Base-by-base conservation (phyloP, 2,113 vertebrate genomes). In the Alethe diademata region DNA sequence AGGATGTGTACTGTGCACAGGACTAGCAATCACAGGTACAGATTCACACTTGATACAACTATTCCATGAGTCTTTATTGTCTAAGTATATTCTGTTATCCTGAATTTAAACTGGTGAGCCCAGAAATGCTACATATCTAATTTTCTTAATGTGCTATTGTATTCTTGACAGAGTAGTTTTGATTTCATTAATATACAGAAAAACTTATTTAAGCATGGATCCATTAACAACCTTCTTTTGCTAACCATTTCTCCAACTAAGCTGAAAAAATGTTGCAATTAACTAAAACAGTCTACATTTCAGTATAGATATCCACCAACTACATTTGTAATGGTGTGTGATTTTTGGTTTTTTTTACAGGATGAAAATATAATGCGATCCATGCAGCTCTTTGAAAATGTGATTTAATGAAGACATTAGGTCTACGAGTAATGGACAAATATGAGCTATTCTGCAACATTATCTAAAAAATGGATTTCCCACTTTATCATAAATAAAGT, bases 321-420 rank as follows among this genome's bases (percentile, higher is more conserved):
- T 91, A 14, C 11, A n/a, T 73, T 66, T 92, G 22, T 64, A 80
- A 88, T 19, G 36, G n/a, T 86, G 33, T 80, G 42, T 96, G 82
- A 97, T 29, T 67, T 90, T 69, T 61, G 13, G 1, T 13, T 75
- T 86, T 84, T 91, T 93, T 94, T 79, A 65, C 98, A 99, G 99
- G 99, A 99, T 96, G 99, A 99, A 97, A 99, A 99, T 93, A 99
- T 99, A 98, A 99, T 99, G 99, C 97, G 98, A 97, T 99, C 99
- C 93, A 99, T 99, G 99, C 99, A 99, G 97, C 99, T 99, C 96
- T 99, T 99, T 96, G 99, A 99, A 98, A 99, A 99, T 29, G 98
- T 99, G 96, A 99, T 99, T 97, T 99, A 99, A 98, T 38, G 94
- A 96, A 92, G 94, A 93, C 97, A 64, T 60, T 82, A 95, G 71